Percentiles rank a stretch among this genome's conserved stretches.
Conservation (phyloP, 2,797 vertebrate genomes). For the Salmo trutta region DNA sequence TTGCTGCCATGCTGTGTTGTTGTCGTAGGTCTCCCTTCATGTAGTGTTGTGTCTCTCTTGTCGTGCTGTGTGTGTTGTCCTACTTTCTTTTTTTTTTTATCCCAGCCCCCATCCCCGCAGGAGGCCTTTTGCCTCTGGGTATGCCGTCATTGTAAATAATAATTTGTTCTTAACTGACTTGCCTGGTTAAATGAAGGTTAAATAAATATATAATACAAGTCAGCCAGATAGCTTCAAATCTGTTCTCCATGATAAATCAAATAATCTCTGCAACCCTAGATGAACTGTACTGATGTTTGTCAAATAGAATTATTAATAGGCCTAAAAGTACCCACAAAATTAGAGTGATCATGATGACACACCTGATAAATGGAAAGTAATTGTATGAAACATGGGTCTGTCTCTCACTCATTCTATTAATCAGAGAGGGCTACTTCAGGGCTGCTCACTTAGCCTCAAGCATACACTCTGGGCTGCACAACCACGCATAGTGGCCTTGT, state of each 20-base stretch:
- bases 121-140: no score
- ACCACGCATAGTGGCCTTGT: constrained; percentile 1
- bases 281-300: no score
- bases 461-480: constrained; percentile 15
- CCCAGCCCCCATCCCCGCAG: no score
- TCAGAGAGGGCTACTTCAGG: constrained; percentile 33
- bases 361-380: neutral
- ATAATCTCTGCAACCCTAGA: neutral
- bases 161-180: no score
- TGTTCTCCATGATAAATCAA: neutral
- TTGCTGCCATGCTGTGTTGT: no score
- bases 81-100: no score
- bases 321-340: constrained; percentile 5
- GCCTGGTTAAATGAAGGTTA: no score
- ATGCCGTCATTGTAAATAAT: no score
- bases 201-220: neutral
- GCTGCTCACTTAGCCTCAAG: constrained; percentile 15
- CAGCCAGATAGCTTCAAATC: neutral
- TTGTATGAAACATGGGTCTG: neutral
- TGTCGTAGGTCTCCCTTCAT: no score
- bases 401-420: constrained; percentile 33
- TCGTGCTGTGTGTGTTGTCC: no score
- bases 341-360: constrained; percentile 9
- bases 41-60: no score
- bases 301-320: neutral